Evolutionary conservation across 2,113 vertebrate genomes (phyloP), one percentile per base, ranked within the genome.

Genomic region (Rhizomys pruinosus): DNA sequence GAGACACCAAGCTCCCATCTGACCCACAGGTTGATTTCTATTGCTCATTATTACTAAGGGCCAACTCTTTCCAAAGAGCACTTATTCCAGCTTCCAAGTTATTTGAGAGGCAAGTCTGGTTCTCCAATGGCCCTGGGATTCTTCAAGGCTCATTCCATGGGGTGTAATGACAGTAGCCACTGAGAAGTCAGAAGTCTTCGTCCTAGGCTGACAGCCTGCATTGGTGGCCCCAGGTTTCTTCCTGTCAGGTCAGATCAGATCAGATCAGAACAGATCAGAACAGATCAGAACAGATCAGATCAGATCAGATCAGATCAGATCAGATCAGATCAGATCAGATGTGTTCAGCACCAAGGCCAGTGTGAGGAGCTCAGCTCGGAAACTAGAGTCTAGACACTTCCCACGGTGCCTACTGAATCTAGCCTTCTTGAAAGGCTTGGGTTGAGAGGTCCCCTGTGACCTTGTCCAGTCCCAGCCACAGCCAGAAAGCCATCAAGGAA

Each of bases 271-370:
- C n/a, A n/a, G n/a, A n/a, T n/a, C n/a, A n/a, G n/a, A n/a, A n/a
- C n/a, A n/a, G n/a, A n/a, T n/a, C n/a, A n/a, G n/a, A n/a, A n/a
- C n/a, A n/a, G n/a, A n/a, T n/a, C n/a, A n/a, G n/a, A n/a, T n/a
- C n/a, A n/a, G n/a, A n/a, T n/a, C n/a, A n/a, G n/a, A n/a, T n/a
- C n/a, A n/a, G n/a, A n/a, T n/a, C n/a, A n/a, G n/a, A n/a, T n/a
- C n/a, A n/a, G n/a, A n/a, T 25, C 52, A 22, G 11, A 3, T 0
- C 0, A 1, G 22, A 55, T 52, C 13, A 47, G 34, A 11, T 10
- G 29, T 32, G 29, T 95, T 95, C 73, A 88, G 85, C 86, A 93
- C 88, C 69, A 94, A 78, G 86, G 92, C 55, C 91, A 94, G 93
- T 34, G 13, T 69, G 39, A 34, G 86, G 76, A 34, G 19, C 64